phyloP scores from a whole-genome alignment of 2,113 vertebrate species.

The Pelmatolapia mariae region DNA sequence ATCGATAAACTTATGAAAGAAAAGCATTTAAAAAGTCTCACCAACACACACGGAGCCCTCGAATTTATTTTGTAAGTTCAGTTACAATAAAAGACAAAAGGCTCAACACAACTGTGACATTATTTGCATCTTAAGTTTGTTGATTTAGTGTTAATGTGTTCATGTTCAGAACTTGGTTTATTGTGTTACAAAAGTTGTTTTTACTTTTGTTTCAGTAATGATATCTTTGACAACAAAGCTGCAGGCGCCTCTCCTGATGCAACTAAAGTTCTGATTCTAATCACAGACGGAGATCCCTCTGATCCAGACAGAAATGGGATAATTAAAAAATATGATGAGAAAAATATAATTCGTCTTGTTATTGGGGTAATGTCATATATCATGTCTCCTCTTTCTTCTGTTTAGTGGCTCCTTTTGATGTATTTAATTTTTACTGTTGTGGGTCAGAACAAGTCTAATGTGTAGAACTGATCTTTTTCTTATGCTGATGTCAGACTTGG shows the following conservation, averaged over 20 bases:
- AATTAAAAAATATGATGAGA: neutral
- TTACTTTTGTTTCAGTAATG: neutral
- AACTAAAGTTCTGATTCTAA: constrained; percentile 75
- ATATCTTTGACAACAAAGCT: constrained; percentile 29
- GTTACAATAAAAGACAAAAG: neutral
- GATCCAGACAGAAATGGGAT: fast-evolving
- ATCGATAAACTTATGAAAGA: constrained; percentile 12
- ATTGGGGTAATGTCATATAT: constrained; percentile 57
- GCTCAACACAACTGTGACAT: neutral
- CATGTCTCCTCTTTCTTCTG: neutral
- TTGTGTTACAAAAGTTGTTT: neutral
- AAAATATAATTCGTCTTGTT: constrained; percentile 58
- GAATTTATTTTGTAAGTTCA: constrained; percentile 68
- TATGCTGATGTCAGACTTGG: neutral
- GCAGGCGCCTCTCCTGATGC: constrained; percentile 66
- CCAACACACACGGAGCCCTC: constrained; percentile 72
- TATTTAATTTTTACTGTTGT: neutral
- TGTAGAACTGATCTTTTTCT: neutral
- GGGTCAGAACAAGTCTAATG: fast-evolving
- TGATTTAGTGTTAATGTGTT: neutral
- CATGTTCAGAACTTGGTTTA: neutral
- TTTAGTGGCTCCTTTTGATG: neutral
- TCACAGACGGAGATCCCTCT: constrained; percentile 75
- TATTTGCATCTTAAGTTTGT: neutral
- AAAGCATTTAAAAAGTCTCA: constrained; percentile 2